A percentile compares a stretch with the other conserved stretches of the same genome.
These are phyloP conservation scores for Digitonthophagus gazella DNA, from an alignment of 2,888 invertebrate species.

Conservation along the genomic window DNA sequence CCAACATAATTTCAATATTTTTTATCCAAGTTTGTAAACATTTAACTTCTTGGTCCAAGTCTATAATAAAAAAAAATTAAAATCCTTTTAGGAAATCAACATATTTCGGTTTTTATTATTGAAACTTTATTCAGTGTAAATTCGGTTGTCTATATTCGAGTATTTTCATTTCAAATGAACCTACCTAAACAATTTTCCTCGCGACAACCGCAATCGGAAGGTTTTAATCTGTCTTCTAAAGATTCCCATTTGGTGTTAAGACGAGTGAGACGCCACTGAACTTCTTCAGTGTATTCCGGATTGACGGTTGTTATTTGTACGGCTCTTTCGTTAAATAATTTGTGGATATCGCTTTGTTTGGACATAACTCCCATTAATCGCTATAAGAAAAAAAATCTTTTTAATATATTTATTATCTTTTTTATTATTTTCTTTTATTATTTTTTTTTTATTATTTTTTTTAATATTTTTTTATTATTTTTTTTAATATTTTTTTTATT, in stretches of 20 bases:
- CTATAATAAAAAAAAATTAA: constrained; percentile 49
- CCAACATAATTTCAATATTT: constrained; percentile 78
- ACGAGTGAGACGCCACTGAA: constrained; percentile 70
- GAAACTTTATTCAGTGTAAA: neutral
- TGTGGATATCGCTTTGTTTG: constrained; percentile 68
- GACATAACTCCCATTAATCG: constrained; percentile 74
- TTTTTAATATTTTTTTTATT: neutral
- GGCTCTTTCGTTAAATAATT: constrained; percentile 77
- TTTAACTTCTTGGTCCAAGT: constrained; percentile 73
- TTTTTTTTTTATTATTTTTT: too few species aligned
- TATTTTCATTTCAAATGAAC: neutral
- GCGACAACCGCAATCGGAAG: constrained; percentile 53
- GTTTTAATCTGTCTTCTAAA: constrained; percentile 68
- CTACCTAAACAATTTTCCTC: constrained; percentile 43
- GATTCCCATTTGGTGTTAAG: constrained; percentile 79
- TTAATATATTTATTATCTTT: neutral
- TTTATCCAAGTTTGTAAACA: constrained; percentile 83
- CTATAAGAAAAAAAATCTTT: constrained; percentile 51
- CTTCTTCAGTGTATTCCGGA: constrained; percentile 64
- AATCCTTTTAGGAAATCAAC: neutral
- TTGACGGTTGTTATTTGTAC: constrained; percentile 65
- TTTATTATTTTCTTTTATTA: too few species aligned
- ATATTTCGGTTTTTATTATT: neutral
- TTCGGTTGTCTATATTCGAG: neutral
- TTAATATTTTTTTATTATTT: too few species aligned